Conservation (phyloP, 2,888 invertebrate species). For the Tricholauxania praeusta region DNA sequence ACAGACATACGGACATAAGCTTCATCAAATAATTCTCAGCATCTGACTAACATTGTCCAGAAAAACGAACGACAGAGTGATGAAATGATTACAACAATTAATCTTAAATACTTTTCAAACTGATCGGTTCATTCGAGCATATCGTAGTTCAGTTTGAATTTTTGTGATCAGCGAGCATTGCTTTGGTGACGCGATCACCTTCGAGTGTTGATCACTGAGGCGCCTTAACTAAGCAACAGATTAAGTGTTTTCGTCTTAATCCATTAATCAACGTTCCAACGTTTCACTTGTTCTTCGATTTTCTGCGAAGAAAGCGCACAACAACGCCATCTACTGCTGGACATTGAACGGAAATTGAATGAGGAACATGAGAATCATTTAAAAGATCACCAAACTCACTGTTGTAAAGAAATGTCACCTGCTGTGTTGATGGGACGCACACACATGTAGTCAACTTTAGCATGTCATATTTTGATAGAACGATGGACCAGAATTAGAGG, state of each 20-base stretch:
- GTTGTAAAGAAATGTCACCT: conserved; percentile 55
- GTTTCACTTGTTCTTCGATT: conserved; percentile 23
- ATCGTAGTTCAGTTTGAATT: conserved; percentile 2
- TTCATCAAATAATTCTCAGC: too few species aligned
- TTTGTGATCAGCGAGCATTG: conserved; percentile 16
- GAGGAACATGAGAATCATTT: conserved; percentile 9
- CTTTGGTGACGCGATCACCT: conserved; percentile 31
- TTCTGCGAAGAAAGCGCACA: neutral
- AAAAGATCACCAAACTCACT: conserved; percentile 20
- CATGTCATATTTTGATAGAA: conserved; percentile 9
- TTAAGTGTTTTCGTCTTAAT: conserved; percentile 65
- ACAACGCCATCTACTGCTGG: conserved; percentile 1
- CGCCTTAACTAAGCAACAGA: conserved; percentile 63
- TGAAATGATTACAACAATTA: conserved; percentile 65
- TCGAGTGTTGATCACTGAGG: conserved; percentile 48
- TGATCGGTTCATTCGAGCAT: neutral
- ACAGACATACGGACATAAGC: too few species aligned
- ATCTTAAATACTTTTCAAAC: conserved; percentile 50
- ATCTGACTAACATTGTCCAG: too few species aligned
- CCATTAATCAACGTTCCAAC: conserved; percentile 59
- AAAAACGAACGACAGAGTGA: conserved; percentile 45
- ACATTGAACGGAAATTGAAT: neutral
- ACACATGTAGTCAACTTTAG: conserved; percentile 40
- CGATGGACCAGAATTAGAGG: conserved; percentile 20
- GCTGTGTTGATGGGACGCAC: conserved; percentile 54